These are phyloP conservation scores for Clostera curtula DNA, from an alignment of 2,888 invertebrate genomes.

Conservation along the genomic window DNA sequence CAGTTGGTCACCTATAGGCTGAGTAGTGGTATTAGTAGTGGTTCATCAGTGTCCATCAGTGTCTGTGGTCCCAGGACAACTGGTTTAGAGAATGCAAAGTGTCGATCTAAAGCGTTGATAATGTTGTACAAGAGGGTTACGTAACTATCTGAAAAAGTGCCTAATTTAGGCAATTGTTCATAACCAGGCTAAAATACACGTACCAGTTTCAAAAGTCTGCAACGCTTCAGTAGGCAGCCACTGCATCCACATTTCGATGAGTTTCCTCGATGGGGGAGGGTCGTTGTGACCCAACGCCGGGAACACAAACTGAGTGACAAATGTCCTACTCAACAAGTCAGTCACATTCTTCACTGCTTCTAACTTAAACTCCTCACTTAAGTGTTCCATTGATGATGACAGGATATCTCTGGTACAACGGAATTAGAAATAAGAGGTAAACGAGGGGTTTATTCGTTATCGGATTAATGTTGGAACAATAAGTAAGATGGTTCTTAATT, in stretches of 20 bases:
- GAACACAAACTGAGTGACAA: slow-evolving; percentile 91
- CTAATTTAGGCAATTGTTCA: not conserved
- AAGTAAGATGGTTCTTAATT: no score
- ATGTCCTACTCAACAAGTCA: slow-evolving; percentile 85
- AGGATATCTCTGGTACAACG: slow-evolving; percentile 83
- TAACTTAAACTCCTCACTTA: slow-evolving; percentile 80
- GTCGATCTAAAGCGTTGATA: no score
- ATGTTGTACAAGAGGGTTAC: no score
- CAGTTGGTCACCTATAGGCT: no score
- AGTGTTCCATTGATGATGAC: slow-evolving; percentile 82
- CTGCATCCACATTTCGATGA: slow-evolving; percentile 88
- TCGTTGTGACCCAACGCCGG: slow-evolving; percentile 94
- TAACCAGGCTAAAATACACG: slow-evolving; percentile 16
- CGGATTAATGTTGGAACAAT: no score
- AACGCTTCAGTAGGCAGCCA: slow-evolving; percentile 90
- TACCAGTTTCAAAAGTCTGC: slow-evolving; percentile 88
- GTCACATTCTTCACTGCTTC: slow-evolving; percentile 88
- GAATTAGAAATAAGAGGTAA: not conserved
- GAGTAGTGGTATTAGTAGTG: no score
- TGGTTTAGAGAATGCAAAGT: no score
- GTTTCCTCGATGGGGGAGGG: slow-evolving; percentile 76
- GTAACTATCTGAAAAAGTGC: no score
- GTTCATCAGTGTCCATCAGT: no score
- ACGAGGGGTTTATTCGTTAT: no score
- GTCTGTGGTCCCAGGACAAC: no score